Base-by-base conservation (phyloP, 2,113 vertebrate genomes). In the Gobiocypris rarus region DNA sequence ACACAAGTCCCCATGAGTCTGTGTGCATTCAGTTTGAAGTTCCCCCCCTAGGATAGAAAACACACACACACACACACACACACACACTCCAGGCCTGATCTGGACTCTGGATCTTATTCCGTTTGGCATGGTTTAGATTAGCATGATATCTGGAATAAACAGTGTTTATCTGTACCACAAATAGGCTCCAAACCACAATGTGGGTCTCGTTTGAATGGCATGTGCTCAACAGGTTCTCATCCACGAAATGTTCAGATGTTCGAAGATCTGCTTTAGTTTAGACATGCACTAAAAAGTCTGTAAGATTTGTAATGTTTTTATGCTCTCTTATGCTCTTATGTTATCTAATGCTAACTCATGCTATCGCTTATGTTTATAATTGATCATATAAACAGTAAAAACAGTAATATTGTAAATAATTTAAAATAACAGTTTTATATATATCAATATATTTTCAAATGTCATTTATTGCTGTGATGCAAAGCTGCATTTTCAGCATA, bases 41-140 rank as follows among this genome's bases (percentile, higher is more conserved):
- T n/a, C n/a, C 6, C 38, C 38, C 38, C 0, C 38, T 1, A 1
- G 38, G 38, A 38, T 38, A 38, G 38, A 38, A 38, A 38, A 45
- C 50, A 19, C 50, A 19, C 17, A 19, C 50, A 8, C 48, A 50
- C 50, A 54, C 0, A 6, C 50, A 52, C 15, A 41, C 50, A n/a
- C 75, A 84, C 69, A 73, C 58, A 50, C 77, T 92, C 89, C 94
- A 93, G 1, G 91, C 95, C 90, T 95, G 94, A 90, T 95, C 82
- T 85, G 82, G 73, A 85, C 82, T 89, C 90, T 88, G 90, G 90
- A 90, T 82, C 77, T 77, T 34, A 78, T 81, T 63, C 75, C 83
- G 77, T 50, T 28, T 59, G 79, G 84, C 82, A 58, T 34, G 3
- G 76, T 31, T 22, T 63, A 75, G 73, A 70, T 81, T 85, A 82